Evolutionary conservation across 2,888 invertebrate species (phyloP).

Genomic region (Eulithis testata): DNA sequence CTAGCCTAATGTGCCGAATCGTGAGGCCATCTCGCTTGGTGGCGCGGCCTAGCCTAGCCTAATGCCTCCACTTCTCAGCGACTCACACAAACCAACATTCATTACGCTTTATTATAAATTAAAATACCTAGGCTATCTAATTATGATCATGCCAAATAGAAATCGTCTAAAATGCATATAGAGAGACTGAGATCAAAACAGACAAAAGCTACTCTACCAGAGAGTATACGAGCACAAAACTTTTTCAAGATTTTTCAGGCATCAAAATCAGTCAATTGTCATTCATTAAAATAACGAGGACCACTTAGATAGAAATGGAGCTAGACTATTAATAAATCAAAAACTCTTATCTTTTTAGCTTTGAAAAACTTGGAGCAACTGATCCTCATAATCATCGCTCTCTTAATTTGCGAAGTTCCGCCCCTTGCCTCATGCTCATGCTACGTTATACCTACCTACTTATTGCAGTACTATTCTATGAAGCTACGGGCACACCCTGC

Average conservation of each 20-base stretch:
- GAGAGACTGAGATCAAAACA: too few relatives aligned
- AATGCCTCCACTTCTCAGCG: too few relatives aligned
- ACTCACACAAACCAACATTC: not conserved
- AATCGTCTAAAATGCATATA: too few relatives aligned
- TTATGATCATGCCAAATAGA: too few relatives aligned
- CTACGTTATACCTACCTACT: not conserved
- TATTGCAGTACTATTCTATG: slow-evolving; percentile 5
- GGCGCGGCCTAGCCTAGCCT: not conserved
- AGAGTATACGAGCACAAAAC: too few relatives aligned
- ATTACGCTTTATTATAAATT: not conserved
- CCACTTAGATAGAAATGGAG: too few relatives aligned
- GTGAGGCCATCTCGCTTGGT: not conserved
- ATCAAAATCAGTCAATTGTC: too few relatives aligned
- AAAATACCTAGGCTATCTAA: too few relatives aligned
- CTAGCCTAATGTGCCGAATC: slow-evolving; percentile 14
- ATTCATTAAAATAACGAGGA: too few relatives aligned
- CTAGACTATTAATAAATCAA: not conserved
- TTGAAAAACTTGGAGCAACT: not conserved
- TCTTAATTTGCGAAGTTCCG: slow-evolving; percentile 28
- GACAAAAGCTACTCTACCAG: too few relatives aligned
- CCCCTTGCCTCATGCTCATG: slow-evolving; percentile 13
- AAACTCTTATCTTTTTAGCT: too few relatives aligned
- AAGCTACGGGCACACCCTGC: not conserved
- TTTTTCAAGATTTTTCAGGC: too few relatives aligned
- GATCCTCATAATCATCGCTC: slow-evolving; percentile 30